Evolutionary conservation across 2,113 vertebrate species (phyloP).

Genomic region (Saguinus midas): DNA sequence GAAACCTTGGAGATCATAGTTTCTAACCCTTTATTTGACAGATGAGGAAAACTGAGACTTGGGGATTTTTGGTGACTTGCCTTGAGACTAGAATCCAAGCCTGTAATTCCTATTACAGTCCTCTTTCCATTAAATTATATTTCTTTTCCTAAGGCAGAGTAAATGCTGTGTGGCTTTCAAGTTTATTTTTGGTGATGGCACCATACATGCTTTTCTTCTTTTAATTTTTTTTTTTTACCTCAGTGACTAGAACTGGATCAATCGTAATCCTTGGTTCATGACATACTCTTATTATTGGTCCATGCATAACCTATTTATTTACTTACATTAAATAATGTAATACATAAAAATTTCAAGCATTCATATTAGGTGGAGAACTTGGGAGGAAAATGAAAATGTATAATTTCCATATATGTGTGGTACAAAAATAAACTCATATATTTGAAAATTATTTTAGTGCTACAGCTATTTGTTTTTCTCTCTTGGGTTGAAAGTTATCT

Average conservation of each 20-base stretch:
- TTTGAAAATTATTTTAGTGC: constrained; percentile 6
- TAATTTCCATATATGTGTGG: not conserved
- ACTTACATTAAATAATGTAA: constrained; percentile 24
- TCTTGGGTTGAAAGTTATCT: not conserved
- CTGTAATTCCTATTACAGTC: not conserved
- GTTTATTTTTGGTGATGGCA: not conserved
- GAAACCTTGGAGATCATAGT: not conserved
- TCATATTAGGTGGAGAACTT: not conserved
- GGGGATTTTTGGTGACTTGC: not conserved
- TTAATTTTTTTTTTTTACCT: not conserved
- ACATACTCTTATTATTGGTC: not conserved
- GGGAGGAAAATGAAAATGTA: not conserved
- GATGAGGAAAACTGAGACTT: not conserved
- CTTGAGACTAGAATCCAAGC: not conserved
- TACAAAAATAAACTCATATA: not conserved
- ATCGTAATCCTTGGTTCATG: not conserved
- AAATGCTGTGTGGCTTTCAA: not conserved
- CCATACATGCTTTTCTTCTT: not conserved
- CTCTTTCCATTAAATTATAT: not conserved
- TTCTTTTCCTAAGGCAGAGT: not conserved
- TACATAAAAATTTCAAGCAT: not conserved
- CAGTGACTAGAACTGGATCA: not conserved
- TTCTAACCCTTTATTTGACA: not conserved
- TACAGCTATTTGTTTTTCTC: not conserved
- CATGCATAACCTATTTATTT: not conserved